Evolutionary conservation across 2,888 invertebrate genomes (phyloP), one percentile per base, ranked within the genome.

Genomic region (Agrotis puta): DNA sequence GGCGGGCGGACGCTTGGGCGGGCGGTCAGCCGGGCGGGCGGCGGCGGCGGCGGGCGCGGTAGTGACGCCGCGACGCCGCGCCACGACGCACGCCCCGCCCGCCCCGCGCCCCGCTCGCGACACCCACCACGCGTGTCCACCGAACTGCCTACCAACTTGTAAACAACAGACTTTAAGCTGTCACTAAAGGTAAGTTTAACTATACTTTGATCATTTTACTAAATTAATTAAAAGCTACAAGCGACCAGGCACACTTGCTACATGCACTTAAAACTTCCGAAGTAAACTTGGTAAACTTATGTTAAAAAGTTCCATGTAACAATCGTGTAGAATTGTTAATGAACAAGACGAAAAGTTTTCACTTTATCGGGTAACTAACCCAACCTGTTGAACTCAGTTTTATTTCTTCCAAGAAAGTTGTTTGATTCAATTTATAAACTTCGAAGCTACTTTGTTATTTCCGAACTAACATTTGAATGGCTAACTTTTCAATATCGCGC

Each of bases 41-140:
- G 87, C 87, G 86, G 88, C 88, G 87, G 83, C 88, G 87, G 91
- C 33, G 56, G 56, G 90, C 92, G 93, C 94, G 94, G 94, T 94
- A 95, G 95, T 95, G 92, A 93, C 91, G 91, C 90, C 92, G 90
- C 88, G 92, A 90, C 89, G 86, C 81, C 91, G 87, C 91, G 89
- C 81, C 90, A 92, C 88, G 91, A 82, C 89, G 92, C 93, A 93
- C 94, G 95, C 92, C 91, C 88, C 88, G 82, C 88, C 90, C 85
- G 85, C 89, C 90, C 79, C 85, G 66, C 80, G 65, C 70, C 76
- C 62, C 79, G 73, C 74, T 59, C 65, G 51, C 57, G 66, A 39
- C 64, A 70, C 84, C 82, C 83, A 81, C 78, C 81, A 58, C 77
- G 75, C 85, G 70, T 78, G 70, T 64, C 24, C 48, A 54, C 39